phyloP scores from a whole-genome alignment of 2,113 vertebrate species.

The Carollia perspicillata region DNA sequence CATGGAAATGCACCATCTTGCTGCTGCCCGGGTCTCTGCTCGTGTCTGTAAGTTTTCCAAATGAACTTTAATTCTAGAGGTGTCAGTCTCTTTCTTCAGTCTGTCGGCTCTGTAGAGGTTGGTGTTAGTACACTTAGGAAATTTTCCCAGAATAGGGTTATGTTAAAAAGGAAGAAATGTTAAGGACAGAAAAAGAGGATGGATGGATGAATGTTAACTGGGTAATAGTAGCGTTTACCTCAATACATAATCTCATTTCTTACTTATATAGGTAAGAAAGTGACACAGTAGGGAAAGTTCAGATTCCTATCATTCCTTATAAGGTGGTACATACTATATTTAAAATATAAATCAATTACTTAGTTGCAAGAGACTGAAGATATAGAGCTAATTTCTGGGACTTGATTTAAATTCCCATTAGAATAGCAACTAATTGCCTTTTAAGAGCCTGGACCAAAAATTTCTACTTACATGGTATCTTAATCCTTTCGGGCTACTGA shows the following conservation, averaged over 20 bases:
- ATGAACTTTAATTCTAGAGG: not conserved
- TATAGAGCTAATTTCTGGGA: not conserved
- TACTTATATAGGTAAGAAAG: not conserved
- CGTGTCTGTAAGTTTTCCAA: not conserved
- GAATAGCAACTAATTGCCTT: not conserved
- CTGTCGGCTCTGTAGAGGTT: not conserved
- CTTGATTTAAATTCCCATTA: not conserved
- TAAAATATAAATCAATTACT: conserved; percentile 26
- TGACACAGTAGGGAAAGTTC: not conserved
- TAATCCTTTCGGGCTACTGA: not conserved
- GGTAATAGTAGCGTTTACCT: not conserved
- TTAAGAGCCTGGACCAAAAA: not conserved
- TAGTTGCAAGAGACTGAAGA: not conserved
- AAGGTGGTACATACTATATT: not conserved
- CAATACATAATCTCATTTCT: not conserved
- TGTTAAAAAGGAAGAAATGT: not conserved
- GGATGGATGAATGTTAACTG: not conserved
- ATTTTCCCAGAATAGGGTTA: not conserved
- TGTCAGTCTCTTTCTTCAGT: not conserved
- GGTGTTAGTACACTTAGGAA: not conserved
- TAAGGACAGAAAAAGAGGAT: not conserved
- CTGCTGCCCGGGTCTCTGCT: not conserved
- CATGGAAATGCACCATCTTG: rapidly evolving
- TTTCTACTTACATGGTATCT: not conserved
- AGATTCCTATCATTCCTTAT: not conserved